These are phyloP conservation scores for Baronia brevicornis DNA, from an alignment of 2,888 invertebrate species.

Conservation along the genomic window DNA sequence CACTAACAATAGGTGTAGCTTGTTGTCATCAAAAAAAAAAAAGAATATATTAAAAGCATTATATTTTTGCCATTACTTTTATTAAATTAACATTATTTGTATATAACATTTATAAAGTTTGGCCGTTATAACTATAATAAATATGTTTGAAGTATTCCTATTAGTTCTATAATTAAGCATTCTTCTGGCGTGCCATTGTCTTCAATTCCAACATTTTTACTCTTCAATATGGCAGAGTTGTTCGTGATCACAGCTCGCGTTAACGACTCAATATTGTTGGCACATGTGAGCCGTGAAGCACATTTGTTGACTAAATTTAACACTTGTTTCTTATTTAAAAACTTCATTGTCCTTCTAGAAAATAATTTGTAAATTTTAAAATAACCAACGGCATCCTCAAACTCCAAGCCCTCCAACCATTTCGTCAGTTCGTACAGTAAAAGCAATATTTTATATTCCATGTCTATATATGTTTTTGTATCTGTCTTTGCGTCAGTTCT, in stretches of 20 bases:
- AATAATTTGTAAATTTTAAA: constrained; percentile 40
- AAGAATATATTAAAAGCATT: constrained; percentile 4
- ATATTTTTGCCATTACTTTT: no score
- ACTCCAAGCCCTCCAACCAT: constrained; percentile 36
- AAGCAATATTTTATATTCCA: constrained; percentile 49
- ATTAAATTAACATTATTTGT: constrained; percentile 3
- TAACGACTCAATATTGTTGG: constrained; percentile 37
- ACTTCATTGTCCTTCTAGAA: constrained; percentile 48
- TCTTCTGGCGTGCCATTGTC: constrained; percentile 19
- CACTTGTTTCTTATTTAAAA: constrained; percentile 47
- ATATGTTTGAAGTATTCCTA: constrained; percentile 35
- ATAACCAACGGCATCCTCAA: constrained; percentile 37
- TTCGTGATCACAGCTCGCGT: constrained; percentile 37
- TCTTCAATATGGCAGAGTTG: constrained; percentile 38
- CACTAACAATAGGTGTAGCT: no score
- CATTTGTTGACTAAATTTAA: constrained; percentile 38
- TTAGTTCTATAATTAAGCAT: constrained; percentile 34
- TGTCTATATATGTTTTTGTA: constrained; percentile 49
- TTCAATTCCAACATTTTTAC: constrained; percentile 25
- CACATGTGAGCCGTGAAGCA: constrained; percentile 25
- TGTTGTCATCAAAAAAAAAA: no score
- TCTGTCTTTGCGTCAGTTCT: constrained; percentile 35
- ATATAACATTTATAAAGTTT: constrained; percentile 3
- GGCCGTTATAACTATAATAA: constrained; percentile 23
- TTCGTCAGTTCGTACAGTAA: constrained; percentile 42